These are phyloP conservation scores for Dicycla oo DNA, from an alignment of 2,888 invertebrate genomes.

Conservation along the genomic window DNA sequence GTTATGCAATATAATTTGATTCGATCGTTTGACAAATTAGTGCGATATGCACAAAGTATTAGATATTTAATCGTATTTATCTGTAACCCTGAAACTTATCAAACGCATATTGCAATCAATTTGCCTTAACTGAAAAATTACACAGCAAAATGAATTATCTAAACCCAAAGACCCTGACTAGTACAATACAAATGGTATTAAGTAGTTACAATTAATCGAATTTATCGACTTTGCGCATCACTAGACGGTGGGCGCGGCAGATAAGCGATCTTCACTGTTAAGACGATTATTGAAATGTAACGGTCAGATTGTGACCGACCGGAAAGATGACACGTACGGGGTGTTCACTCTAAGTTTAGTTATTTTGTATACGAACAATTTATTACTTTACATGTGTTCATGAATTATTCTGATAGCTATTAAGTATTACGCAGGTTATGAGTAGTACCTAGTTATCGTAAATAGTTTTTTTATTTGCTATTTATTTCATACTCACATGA, in stretches of 20 bases:
- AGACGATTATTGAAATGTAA: constrained; percentile 91
- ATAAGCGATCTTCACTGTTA: constrained; percentile 88
- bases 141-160: constrained; percentile 6
- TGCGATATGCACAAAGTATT: constrained; percentile 14
- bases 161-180: constrained; percentile 21
- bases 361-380: neutral
- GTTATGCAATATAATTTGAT: neutral
- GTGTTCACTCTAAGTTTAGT: constrained; percentile 59
- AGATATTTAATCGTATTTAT: constrained; percentile 18
- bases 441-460: neutral
- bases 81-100: constrained; percentile 27
- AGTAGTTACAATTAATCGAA: constrained; percentile 34
- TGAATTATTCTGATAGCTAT: neutral
- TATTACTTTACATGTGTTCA: neutral
- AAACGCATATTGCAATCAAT: constrained; percentile 10
- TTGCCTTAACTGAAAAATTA: neutral
- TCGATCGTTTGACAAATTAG: neutral
- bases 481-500: neutral
- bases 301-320: constrained; percentile 90
- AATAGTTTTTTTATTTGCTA: neutral
- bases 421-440: neutral
- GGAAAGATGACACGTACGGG: constrained; percentile 81
- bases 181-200: constrained; percentile 20
- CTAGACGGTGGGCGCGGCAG: constrained; percentile 86
- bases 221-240: constrained; percentile 70